Evolutionary conservation across 2,113 vertebrate genomes (phyloP), one percentile per base, ranked within the genome.

Genomic region (Carlito syrichta): DNA sequence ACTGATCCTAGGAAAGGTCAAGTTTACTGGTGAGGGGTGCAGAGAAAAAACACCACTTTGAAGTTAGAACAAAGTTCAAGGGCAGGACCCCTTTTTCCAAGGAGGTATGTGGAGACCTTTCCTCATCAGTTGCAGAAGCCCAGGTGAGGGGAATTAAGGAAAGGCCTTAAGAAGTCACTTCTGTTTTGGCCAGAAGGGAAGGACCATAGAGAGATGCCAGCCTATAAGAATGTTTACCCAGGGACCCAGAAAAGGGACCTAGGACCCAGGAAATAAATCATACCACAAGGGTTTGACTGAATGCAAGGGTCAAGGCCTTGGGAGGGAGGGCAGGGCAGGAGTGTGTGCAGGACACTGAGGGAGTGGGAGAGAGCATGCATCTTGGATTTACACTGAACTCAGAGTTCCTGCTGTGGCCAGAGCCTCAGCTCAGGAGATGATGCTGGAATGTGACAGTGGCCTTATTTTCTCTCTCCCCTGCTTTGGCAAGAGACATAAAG

Each of bases 121-220:
- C 35, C 43, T 40, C 19, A 6, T 48, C 25, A 38, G 6, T 35
- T 22, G 5, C 9, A 48, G 32, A 11, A 7, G 19, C 23, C n/a
- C 45, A n/a, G 19, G 9, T 40, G 0, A n/a, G 6, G 6, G 73
- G 19, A 40, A n/a, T 17, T 69, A n/a, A 69, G 23, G n/a, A n/a
- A 76, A 58, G 13, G 23, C 22, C 11, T 30, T 23, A 35, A 50
- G 38, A 89, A 32, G 1, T 3, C 62, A 60, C 9, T 54, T 62
- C 27, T 58, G 52, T 16, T 23, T 38, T 74, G 19, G 17, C 9
- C 52, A n/a, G 9, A 48, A 23, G 40, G 16, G 14, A 45, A 54
- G 35, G 3, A 3, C 6, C 3, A 3, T 3, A 78, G 63, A 11
- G 45, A 7, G n/a, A 38, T 17, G 27, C 2, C 22, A 4, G 0